These are phyloP conservation scores for Coluber constrictor DNA, from an alignment of 2,797 vertebrate genomes.

Conservation along the genomic window DNA sequence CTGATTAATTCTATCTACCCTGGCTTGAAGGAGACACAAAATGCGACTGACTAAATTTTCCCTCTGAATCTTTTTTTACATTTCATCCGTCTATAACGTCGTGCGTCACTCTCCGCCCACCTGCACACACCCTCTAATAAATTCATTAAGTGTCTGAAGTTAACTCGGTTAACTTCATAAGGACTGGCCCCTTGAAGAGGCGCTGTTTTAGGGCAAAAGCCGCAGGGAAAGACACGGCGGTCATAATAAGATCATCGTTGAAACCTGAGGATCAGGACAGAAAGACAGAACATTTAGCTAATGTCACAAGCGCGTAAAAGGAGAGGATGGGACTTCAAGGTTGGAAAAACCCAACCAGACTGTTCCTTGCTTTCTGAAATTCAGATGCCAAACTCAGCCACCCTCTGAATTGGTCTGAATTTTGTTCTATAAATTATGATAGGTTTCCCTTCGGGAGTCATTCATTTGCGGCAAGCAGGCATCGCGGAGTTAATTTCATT, in stretches of 20 bases:
- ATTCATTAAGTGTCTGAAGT: neutral
- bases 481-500: neutral
- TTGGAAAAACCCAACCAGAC: neutral
- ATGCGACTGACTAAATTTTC: constrained; percentile 39
- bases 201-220: neutral
- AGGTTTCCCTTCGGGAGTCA: neutral
- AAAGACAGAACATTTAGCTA: neutral
- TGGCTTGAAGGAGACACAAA: constrained; percentile 28
- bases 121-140: neutral
- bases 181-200: neutral
- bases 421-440: neutral
- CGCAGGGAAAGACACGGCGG: neutral
- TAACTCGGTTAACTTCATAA: neutral
- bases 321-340: neutral
- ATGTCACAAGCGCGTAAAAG: neutral
- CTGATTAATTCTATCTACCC: constrained; percentile 2
- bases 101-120: neutral
- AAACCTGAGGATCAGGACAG: neutral
- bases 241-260: neutral
- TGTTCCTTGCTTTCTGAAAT: neutral
- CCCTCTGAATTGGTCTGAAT: neutral
- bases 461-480: neutral
- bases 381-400: neutral
- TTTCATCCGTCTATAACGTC: neutral
- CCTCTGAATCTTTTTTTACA: constrained; percentile 8